These are phyloP conservation scores for Sesia apiformis DNA, from an alignment of 2,888 invertebrate genomes.

Conservation along the genomic window DNA sequence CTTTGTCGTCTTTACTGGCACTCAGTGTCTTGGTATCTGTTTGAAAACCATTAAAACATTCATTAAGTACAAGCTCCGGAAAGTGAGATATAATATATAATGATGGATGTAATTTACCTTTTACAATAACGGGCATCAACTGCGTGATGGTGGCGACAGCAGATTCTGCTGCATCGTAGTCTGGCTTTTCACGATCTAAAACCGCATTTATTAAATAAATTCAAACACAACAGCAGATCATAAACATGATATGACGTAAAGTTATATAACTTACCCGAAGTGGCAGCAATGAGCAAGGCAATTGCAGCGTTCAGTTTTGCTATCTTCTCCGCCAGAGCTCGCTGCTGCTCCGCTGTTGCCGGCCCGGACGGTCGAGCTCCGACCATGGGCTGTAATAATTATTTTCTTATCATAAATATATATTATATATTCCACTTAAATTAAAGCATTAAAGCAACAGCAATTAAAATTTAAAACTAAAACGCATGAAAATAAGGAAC, in stretches of 20 bases:
- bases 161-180: slow-evolving; percentile 31
- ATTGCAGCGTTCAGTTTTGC: slow-evolving; percentile 41
- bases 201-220: not conserved
- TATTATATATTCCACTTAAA: slow-evolving; percentile 16
- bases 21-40: slow-evolving; percentile 30
- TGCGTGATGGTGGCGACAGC: slow-evolving; percentile 30
- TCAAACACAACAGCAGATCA: too few species aligned
- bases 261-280: slow-evolving; percentile 1
- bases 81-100: not conserved
- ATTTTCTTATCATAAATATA: slow-evolving; percentile 22
- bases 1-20: slow-evolving; percentile 16
- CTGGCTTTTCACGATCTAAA: slow-evolving; percentile 31
- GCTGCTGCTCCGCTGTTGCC: not conserved
- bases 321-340: slow-evolving; percentile 16
- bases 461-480: not conserved
- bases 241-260: too few species aligned
- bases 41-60: not conserved
- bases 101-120: slow-evolving; percentile 20
- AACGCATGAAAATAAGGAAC: slow-evolving; percentile 9
- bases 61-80: not conserved
- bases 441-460: slow-evolving; percentile 12
- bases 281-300: slow-evolving; percentile 15
- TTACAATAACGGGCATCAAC: slow-evolving; percentile 33
- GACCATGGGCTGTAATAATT: not conserved
- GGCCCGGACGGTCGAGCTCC: not conserved